phyloP scores from a whole-genome alignment of 2,113 vertebrate species.

The Okapia johnstoni region DNA sequence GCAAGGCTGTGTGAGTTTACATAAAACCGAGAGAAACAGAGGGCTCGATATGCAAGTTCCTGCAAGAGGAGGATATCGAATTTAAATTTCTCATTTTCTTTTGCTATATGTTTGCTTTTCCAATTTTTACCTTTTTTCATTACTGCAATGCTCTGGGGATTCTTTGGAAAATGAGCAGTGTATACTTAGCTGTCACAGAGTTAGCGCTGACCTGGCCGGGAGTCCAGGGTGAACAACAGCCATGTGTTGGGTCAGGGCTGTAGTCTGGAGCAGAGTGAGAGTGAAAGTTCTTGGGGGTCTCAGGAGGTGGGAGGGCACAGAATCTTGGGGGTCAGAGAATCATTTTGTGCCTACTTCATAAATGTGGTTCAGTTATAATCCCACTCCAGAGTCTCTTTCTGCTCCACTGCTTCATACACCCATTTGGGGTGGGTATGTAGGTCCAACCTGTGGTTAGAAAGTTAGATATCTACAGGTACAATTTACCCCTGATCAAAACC shows the following conservation, averaged over 20 bases:
- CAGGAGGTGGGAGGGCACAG: background rate
- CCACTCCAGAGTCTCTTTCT: background rate
- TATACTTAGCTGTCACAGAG: background rate
- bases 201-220: background rate
- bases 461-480: background rate
- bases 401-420: background rate
- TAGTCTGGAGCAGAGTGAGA: background rate
- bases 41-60: background rate
- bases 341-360: background rate
- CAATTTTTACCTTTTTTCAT: background rate
- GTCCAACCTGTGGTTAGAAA: background rate
- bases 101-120: background rate
- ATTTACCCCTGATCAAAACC: background rate
- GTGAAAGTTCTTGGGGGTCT: background rate
- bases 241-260: background rate
- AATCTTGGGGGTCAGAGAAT: background rate
- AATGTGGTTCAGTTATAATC: background rate
- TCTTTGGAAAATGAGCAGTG: background rate
- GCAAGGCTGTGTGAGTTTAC: background rate
- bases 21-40: background rate
- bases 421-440: background rate
- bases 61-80: background rate
- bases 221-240: background rate
- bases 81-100: background rate
- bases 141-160: background rate